A percentile compares a stretch with the other conserved stretches of the same genome.
phyloP scores from a whole-genome alignment of 2,888 invertebrate species.

The Aelia acuminata region DNA sequence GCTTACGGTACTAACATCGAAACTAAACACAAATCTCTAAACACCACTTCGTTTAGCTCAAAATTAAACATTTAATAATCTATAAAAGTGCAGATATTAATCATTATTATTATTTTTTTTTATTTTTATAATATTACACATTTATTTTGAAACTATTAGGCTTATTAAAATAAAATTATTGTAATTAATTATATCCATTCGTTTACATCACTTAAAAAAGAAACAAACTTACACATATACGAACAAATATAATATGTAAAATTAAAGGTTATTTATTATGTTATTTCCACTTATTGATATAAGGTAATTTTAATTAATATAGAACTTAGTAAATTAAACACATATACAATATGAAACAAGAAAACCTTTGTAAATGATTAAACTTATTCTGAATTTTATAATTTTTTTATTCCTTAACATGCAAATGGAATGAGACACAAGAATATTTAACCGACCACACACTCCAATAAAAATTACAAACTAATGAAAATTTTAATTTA shows the following conservation, averaged over 20 bases:
- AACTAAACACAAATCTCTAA: slow-evolving; percentile 10
- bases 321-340: background rate
- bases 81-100: slow-evolving; percentile 21
- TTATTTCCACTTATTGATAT: background rate
- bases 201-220: background rate
- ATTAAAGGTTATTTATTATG: background rate
- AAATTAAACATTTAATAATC: slow-evolving; percentile 25
- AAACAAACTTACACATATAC: background rate
- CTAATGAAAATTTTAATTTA: background rate
- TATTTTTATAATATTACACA: background rate
- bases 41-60: background rate
- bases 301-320: background rate
- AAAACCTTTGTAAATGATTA: background rate
- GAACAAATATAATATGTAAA: background rate
- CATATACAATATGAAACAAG: slow-evolving; percentile 17
- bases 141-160: slow-evolving; percentile 14
- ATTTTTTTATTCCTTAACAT: background rate
- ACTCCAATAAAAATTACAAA: background rate
- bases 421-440: background rate
- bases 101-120: background rate
- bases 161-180: background rate
- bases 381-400: background rate
- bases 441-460: background rate
- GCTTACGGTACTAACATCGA: slow-evolving; percentile 32
- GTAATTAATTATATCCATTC: background rate